A percentile compares a stretch with the other conserved stretches of the same genome.
phyloP scores from a whole-genome alignment of 2,113 vertebrate species.

The Engraulis encrasicolus region DNA sequence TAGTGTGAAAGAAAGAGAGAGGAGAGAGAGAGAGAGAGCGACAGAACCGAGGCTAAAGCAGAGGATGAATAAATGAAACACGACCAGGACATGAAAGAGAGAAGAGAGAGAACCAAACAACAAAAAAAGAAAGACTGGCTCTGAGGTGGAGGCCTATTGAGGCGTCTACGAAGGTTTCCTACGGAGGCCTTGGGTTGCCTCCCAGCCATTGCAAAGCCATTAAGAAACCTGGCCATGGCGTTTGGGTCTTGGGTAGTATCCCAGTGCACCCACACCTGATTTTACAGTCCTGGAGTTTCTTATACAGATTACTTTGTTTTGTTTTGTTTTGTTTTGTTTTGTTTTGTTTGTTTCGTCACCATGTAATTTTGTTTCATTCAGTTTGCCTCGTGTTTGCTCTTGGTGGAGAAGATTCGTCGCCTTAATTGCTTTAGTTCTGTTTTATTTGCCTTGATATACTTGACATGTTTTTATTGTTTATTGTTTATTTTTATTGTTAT shows the following conservation, averaged over 20 bases:
- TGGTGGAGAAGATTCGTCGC: slow-evolving; percentile 81
- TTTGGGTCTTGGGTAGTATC: slow-evolving; percentile 62
- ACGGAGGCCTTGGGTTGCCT: slow-evolving; percentile 62
- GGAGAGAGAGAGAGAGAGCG: too few species aligned
- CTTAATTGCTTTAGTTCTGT: slow-evolving; percentile 86
- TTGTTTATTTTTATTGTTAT: too few species aligned
- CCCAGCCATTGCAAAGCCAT: slow-evolving; percentile 81
- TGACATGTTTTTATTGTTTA: slow-evolving; percentile 54
- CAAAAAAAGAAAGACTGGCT: slow-evolving; percentile 43
- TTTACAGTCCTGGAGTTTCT: slow-evolving; percentile 56
- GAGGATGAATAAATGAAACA: slow-evolving; percentile 26
- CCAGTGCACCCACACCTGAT: slow-evolving; percentile 47
- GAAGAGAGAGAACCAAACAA: slow-evolving; percentile 55
- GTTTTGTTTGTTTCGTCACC: slow-evolving; percentile 34
- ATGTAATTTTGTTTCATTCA: slow-evolving; percentile 41
- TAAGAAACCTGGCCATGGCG: slow-evolving; percentile 75
- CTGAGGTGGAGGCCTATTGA: slow-evolving; percentile 49
- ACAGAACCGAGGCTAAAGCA: slow-evolving; percentile 20
- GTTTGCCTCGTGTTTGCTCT: slow-evolving; percentile 62
- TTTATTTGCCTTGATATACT: slow-evolving; percentile 76
- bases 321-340: too few species aligned
- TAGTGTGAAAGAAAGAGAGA: slow-evolving; percentile 25
- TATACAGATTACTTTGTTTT: too few species aligned
- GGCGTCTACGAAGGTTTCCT: too few species aligned
- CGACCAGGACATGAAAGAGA: slow-evolving; percentile 23